Evolutionary conservation across 1,140 invertebrate genomes (phyloP), one percentile per base, ranked within the genome.

Genomic region (Rhyzopertha dominica): DNA sequence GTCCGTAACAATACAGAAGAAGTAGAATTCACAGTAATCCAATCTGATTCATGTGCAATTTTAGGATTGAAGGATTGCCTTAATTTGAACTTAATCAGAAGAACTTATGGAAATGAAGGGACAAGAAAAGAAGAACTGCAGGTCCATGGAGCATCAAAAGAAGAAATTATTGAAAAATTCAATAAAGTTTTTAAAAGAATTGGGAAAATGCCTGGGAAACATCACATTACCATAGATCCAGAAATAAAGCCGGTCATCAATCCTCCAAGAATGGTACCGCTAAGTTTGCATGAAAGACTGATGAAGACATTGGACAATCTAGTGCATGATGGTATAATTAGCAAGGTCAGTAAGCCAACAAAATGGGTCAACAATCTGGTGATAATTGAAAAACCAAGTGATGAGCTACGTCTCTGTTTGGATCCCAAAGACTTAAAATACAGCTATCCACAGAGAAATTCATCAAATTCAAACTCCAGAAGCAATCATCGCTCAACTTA

Each of bases 391-490:
- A 46, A 70, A 56, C 46, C 46, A 42, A 43, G 46, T 43, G 35
- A 58, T 7, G 44, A 55, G 22, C 12, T 69, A 5, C 44, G 68
- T 44, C 46, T 72, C 13, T 71, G 65, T 49, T 34, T 73, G 5
- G 68, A 72, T 38, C 67, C 68, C 9, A 55, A 43, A 36, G 49
- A 70, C 29, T 54, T 72, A 18, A 13, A 72, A 72, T 47, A 54
- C 56, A 44, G 54, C 42, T 16, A 63, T 71, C 7, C 51, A 52
- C 18, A 34, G 63, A 47, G 59, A 64, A 43, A 35, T 58, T 44
- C 56, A 51, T 47, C 42, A 43, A 8, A 41, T 65, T 20, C 54
- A 53, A 13, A 59, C 52, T 3, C 47, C 59, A 17, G 57, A 65
- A 25, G 61, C 66, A 29, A 35, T 62, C 7, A 28, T 14, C 16